Evolutionary conservation across 2,797 vertebrate species (phyloP).

Genomic region (Rallus crepitans): DNA sequence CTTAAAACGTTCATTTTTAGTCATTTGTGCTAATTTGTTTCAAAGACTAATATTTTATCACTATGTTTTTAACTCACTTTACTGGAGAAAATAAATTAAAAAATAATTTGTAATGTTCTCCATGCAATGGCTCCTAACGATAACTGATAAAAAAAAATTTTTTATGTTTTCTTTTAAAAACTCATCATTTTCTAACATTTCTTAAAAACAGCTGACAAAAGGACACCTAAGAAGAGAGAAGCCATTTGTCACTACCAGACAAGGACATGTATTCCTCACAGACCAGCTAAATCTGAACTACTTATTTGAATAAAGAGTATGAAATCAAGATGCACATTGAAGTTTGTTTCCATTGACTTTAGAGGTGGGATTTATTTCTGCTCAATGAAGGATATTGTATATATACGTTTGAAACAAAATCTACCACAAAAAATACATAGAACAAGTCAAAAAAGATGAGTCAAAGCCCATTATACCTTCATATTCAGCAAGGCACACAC

Average conservation of each 20-base stretch:
- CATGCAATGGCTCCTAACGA: not conserved
- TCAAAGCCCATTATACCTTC: constrained; percentile 82
- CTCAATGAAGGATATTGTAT: not conserved
- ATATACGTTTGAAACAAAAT: not conserved
- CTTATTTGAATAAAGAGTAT: not conserved
- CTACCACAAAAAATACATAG: not conserved
- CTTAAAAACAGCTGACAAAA: not conserved
- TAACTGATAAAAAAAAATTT: not conserved
- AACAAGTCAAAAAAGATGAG: not conserved
- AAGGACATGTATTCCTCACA: not conserved
- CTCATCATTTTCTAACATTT: not conserved
- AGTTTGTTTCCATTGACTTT: not conserved
- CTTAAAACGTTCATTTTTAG: not conserved
- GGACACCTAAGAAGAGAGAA: not conserved
- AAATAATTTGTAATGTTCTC: not conserved
- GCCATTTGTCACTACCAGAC: not conserved
- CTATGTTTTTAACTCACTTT: not conserved
- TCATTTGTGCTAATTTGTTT: not conserved
- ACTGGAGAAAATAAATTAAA: not conserved
- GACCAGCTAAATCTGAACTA: not conserved
- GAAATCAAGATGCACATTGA: not conserved
- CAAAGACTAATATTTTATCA: not conserved
- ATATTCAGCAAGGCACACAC: constrained; percentile 91
- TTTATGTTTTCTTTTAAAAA: not conserved
- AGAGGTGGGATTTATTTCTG: not conserved